A percentile compares a stretch with the other conserved stretches of the same genome.
Evolutionary conservation across 2,113 vertebrate species (phyloP).

Genomic region (Dolichallabes microphthalmus): DNA sequence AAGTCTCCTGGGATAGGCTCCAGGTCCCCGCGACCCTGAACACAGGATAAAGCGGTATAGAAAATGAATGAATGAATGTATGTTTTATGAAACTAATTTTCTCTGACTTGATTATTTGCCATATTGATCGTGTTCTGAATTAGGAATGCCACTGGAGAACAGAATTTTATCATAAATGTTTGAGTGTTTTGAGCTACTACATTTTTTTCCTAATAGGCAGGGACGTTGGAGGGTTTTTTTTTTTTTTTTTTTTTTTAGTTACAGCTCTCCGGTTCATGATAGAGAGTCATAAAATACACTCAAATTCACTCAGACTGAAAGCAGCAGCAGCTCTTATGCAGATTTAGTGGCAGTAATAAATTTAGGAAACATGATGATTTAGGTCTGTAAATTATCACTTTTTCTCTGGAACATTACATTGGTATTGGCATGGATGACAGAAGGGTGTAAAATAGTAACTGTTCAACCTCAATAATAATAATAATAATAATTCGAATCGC

Average conservation of each 20-base stretch:
- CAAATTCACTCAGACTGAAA: background rate
- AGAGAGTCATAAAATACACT: background rate
- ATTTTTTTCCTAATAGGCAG: background rate
- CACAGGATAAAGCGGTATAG: too few species aligned
- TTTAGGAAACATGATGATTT: background rate
- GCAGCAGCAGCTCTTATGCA: background rate
- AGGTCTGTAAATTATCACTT: background rate
- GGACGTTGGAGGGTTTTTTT: background rate
- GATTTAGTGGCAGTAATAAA: background rate
- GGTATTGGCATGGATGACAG: background rate
- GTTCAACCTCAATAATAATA: background rate
- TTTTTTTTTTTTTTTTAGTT: background rate
- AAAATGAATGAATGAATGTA: too few species aligned
- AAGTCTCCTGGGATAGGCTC: too few species aligned
- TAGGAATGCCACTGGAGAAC: background rate
- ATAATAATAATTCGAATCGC: too few species aligned
- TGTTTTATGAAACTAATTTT: background rate
- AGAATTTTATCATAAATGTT: background rate
- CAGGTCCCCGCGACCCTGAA: too few species aligned
- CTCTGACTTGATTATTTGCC: background rate
- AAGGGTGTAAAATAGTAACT: background rate
- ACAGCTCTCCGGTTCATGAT: background rate
- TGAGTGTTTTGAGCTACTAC: background rate
- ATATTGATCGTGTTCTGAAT: background rate
- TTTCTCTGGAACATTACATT: background rate